Evolutionary conservation across 2,888 invertebrate genomes (phyloP).

Genomic region (Drosophila ustulata): DNA sequence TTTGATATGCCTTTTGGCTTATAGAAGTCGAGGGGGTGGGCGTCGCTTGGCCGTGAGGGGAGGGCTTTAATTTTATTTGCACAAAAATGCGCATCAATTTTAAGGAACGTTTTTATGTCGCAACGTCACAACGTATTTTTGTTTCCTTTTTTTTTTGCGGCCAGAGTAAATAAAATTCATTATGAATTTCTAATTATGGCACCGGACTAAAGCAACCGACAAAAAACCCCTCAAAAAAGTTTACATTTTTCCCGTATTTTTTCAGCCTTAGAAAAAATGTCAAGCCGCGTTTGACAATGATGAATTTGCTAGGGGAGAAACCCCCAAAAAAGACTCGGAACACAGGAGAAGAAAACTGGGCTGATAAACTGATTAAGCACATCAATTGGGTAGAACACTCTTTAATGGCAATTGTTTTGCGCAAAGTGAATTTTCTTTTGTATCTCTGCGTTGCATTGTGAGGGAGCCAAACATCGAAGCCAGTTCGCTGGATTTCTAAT

Average conservation of each 20-base stretch:
- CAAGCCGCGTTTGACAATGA: conserved; percentile 78
- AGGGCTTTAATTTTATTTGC: conserved; percentile 78
- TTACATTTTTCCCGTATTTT: conserved; percentile 50
- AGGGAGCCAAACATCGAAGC: conserved; percentile 7
- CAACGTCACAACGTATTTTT: conserved; percentile 40
- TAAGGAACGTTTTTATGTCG: conserved; percentile 60
- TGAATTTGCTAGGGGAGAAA: conserved; percentile 68
- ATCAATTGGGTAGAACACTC: conserved; percentile 71
- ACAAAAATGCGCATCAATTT: conserved; percentile 75
- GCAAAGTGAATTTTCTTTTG: conserved; percentile 75
- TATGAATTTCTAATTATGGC: conserved; percentile 81
- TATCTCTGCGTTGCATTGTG: conserved; percentile 53
- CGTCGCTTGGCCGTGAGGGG: conserved; percentile 25
- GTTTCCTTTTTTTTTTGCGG: conserved; percentile 55
- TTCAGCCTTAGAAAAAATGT: conserved; percentile 62
- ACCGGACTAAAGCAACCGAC: conserved; percentile 45
- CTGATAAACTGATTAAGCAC: conserved; percentile 79
- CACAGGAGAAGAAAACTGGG: conserved; percentile 37
- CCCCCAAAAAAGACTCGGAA: conserved; percentile 31
- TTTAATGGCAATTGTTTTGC: conserved; percentile 74
- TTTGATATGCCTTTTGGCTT: conserved; percentile 80
- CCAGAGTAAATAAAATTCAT: conserved; percentile 81
- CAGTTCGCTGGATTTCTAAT: conserved; percentile 61
- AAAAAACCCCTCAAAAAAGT: conserved; percentile 64
- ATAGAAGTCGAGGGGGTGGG: not conserved